Conservation (phyloP, 1,140 invertebrate genomes). For the Planococcus citri region DNA sequence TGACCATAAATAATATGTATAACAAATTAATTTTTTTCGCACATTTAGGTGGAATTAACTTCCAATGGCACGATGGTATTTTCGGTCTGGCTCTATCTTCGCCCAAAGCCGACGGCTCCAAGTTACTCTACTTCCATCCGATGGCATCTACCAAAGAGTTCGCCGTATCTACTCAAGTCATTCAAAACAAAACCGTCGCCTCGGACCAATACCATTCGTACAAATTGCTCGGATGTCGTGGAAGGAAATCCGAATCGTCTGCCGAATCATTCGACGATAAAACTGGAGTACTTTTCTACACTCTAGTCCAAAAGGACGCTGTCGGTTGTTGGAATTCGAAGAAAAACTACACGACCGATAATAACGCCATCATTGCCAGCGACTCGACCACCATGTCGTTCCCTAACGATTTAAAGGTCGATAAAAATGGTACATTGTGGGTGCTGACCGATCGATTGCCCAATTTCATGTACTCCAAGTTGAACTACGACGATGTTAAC, state of each 20-base stretch:
- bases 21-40: too few species aligned
- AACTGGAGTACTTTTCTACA: conserved; percentile 60
- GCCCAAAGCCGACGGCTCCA: conserved; percentile 44
- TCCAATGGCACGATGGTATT: conserved; percentile 61
- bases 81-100: conserved; percentile 54
- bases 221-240: conserved; percentile 51
- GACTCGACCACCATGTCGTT: conserved; percentile 63
- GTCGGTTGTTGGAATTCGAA: conserved; percentile 61
- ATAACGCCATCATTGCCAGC: conserved; percentile 48
- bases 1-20: too few species aligned
- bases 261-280: conserved; percentile 55
- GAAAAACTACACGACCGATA: conserved; percentile 31
- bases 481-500: conserved; percentile 63
- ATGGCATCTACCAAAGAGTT: conserved; percentile 60
- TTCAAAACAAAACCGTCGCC: conserved; percentile 52
- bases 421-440: conserved; percentile 46
- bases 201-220: conserved; percentile 48
- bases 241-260: conserved; percentile 56
- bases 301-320: conserved; percentile 57
- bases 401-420: conserved; percentile 63
- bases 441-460: conserved; percentile 70
- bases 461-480: conserved; percentile 50
- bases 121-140: conserved; percentile 63
- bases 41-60: conserved; percentile 44
- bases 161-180: conserved; percentile 36